phyloP scores from a whole-genome alignment of 2,797 vertebrate genomes.

The Spheniscus humboldti region DNA sequence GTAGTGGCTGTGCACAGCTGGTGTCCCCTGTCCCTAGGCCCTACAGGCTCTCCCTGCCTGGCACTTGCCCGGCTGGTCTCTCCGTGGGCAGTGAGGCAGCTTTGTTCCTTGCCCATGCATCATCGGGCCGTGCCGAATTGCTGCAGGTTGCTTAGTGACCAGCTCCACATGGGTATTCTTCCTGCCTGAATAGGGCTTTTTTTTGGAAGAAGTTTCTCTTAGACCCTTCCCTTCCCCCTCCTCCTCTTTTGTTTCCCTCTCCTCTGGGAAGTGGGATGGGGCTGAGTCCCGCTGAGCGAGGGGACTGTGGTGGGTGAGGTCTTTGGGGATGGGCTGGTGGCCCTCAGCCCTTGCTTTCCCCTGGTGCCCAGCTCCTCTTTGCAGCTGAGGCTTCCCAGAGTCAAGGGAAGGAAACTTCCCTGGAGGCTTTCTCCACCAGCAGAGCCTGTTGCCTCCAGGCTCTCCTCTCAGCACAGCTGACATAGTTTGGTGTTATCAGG shows the following conservation, averaged over 20 bases:
- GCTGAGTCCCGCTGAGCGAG: neutral
- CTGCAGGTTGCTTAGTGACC: slow-evolving; percentile 67
- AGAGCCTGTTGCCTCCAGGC: neutral
- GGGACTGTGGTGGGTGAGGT: neutral
- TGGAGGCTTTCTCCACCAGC: neutral
- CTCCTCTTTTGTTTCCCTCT: slow-evolving; percentile 21
- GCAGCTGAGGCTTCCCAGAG: neutral
- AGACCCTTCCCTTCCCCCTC: slow-evolving; percentile 31
- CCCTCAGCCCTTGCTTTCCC: neutral
- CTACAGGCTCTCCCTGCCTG: neutral
- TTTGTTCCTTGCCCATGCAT: neutral
- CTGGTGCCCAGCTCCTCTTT: neutral
- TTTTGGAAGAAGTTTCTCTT: slow-evolving; percentile 55
- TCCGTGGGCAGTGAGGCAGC: neutral
- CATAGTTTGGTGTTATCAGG: neutral
- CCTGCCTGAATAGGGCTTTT: slow-evolving; percentile 63
- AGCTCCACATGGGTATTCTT: slow-evolving; percentile 38
- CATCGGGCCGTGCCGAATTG: neutral
- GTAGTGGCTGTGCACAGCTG: neutral
- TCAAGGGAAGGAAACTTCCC: neutral
- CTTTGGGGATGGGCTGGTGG: neutral
- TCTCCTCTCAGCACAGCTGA: neutral
- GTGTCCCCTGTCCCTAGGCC: neutral
- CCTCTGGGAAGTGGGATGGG: neutral
- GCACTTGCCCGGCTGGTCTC: neutral